phyloP scores from a whole-genome alignment of 2,113 vertebrate species.

The Hippopotamus amphibius region DNA sequence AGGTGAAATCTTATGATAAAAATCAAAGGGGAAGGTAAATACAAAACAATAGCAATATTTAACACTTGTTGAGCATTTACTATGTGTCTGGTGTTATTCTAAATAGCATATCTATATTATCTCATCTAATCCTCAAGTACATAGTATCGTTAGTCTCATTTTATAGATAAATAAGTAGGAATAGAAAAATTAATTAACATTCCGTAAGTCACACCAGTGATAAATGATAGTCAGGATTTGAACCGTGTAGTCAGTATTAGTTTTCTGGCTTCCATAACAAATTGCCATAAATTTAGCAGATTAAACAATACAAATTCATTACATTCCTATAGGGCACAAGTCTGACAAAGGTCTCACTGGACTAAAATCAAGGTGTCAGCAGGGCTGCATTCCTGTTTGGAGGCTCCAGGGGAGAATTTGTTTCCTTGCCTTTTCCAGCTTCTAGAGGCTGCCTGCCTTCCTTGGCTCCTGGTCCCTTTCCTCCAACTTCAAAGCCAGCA shows the following conservation, averaged over 20 bases:
- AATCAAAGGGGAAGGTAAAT: constrained; percentile 20
- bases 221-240: neutral
- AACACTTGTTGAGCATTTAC: neutral
- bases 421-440: neutral
- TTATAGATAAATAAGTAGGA: neutral
- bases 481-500: neutral
- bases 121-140: neutral
- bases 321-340: neutral
- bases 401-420: neutral
- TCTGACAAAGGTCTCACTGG: neutral
- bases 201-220: neutral
- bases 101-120: neutral
- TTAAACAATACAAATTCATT: neutral
- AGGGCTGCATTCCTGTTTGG: neutral
- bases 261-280: neutral
- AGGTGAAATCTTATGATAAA: constrained; percentile 9
- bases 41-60: neutral
- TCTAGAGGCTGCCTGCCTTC: neutral
- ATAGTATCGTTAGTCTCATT: neutral
- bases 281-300: neutral
- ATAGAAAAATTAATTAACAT: neutral
- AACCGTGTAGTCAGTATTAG: neutral
- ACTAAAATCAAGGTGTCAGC: neutral
- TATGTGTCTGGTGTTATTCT: neutral
- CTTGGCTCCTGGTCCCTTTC: neutral